Conservation (phyloP, 2,888 invertebrate genomes). For the Tanypteryx hageni region DNA sequence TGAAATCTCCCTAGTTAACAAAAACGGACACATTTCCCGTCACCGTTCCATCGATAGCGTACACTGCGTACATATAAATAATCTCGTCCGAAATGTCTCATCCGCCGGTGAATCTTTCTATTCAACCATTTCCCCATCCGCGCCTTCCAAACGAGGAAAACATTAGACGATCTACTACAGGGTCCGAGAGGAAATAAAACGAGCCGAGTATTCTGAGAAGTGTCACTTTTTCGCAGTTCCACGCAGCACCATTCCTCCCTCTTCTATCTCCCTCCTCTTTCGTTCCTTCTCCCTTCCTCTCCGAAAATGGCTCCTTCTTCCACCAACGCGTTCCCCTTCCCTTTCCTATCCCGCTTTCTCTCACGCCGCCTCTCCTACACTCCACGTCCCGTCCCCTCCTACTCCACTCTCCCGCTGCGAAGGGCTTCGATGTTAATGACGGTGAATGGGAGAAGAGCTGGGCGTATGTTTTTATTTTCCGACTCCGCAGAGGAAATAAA, state of each 20-base stretch:
- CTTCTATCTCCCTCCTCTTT: not conserved
- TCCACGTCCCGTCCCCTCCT: too few species aligned
- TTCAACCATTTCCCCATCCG: not conserved
- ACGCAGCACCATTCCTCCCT: not conserved
- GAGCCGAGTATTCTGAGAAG: not conserved
- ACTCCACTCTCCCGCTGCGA: constrained; percentile 2
- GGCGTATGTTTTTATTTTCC: constrained; percentile 10
- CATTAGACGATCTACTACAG: not conserved
- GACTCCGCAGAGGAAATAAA: not conserved
- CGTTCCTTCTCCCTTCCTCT: not conserved
- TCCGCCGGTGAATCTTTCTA: not conserved
- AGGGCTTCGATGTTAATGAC: not conserved
- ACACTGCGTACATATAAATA: too few species aligned
- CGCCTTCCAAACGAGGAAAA: not conserved
- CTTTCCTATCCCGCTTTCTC: too few species aligned
- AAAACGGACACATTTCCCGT: too few species aligned
- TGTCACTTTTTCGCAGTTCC: not conserved
- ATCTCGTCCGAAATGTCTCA: not conserved
- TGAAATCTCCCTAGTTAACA: too few species aligned
- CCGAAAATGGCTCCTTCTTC: not conserved
- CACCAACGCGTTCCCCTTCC: too few species aligned
- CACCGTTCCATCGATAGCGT: too few species aligned
- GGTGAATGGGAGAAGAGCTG: not conserved
- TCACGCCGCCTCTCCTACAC: too few species aligned
- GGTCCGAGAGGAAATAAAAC: not conserved